Base-by-base conservation (phyloP, 2,888 invertebrate genomes). In the Arge pagana region DNA sequence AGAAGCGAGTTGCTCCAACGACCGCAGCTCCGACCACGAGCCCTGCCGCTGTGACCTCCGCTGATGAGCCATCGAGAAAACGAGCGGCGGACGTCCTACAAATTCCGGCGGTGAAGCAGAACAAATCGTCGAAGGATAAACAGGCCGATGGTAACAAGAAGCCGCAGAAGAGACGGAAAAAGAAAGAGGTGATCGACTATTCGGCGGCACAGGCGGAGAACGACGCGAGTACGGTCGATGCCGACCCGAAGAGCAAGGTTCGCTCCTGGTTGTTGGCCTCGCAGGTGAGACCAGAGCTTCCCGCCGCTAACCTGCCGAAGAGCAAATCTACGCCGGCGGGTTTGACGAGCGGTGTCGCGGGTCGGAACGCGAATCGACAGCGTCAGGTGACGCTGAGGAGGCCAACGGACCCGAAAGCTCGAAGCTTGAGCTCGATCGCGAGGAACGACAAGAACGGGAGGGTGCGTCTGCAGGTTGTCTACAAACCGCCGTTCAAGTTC, bases 401-500 rank as follows among this genome's bases (percentile, higher is more conserved):
- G 33, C 58, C 66, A 41, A 63, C 65, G 8, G 67, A 69, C 26
- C 62, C 66, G 3, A 84, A 84, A 64, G 86, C 85, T 60, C 87
- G 88, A 66, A 89, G 89, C 65, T 84, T 86, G 55, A 87, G 87
- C 13, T 88, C 88, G 66, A 80, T 89, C 30, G 76, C 84, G n/a
- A 79, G 80, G 35, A 83, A 84, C 63, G 51, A 58, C 1, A 59
- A 65, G 11, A 72, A 70, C 48, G 75, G 76, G 50, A 63, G 75
- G 0, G 73, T 91, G 8, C 84, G 89, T 59, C 78, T 92, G 16
- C 92, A 92, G 76, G 91, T 92, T 26, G 89, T 92, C 19, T 92
- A 90, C 74, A 91, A 91, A 71, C 91, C 92, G 43, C 92, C 92
- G 8, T 92, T 92, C 77, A 88, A 90, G 67, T 91, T 92, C 76